Percentiles rank a stretch among this genome's conserved stretches.
Evolutionary conservation across 2,797 vertebrate genomes (phyloP).

Genomic region (Basileuterus tristriatus): DNA sequence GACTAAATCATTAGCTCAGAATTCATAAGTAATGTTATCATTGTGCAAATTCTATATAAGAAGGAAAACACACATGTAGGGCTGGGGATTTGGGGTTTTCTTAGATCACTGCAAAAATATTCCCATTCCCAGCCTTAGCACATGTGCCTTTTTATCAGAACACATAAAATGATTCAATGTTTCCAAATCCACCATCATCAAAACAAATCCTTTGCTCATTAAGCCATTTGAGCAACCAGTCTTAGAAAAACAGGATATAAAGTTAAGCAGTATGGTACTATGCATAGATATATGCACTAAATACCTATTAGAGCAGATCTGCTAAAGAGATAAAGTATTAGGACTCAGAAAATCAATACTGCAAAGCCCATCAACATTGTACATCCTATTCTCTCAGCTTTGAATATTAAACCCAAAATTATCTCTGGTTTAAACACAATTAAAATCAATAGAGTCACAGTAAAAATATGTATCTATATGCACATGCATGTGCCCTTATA

Average conservation of each 20-base stretch:
- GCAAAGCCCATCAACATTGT: not conserved
- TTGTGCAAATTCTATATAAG: not conserved
- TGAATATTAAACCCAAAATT: not conserved
- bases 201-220: not conserved
- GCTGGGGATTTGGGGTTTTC: not conserved
- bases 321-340: not conserved
- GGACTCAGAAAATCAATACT: not conserved
- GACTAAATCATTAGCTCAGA: not conserved
- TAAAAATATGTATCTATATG: not conserved
- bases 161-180: not conserved
- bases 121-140: not conserved
- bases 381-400: not conserved
- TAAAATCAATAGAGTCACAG: not conserved
- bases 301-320: not conserved
- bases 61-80: not conserved
- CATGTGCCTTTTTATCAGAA: not conserved
- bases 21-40: not conserved
- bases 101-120: not conserved
- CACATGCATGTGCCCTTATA: fast-evolving
- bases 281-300: not conserved
- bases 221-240: not conserved
- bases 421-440: not conserved
- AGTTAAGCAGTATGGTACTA: not conserved
- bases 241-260: not conserved
- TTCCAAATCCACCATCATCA: not conserved